Percentiles rank a stretch among this genome's conserved stretches.
Conservation (phyloP, 2,113 vertebrate genomes). For the Sterrhoptilus dennistouni region DNA sequence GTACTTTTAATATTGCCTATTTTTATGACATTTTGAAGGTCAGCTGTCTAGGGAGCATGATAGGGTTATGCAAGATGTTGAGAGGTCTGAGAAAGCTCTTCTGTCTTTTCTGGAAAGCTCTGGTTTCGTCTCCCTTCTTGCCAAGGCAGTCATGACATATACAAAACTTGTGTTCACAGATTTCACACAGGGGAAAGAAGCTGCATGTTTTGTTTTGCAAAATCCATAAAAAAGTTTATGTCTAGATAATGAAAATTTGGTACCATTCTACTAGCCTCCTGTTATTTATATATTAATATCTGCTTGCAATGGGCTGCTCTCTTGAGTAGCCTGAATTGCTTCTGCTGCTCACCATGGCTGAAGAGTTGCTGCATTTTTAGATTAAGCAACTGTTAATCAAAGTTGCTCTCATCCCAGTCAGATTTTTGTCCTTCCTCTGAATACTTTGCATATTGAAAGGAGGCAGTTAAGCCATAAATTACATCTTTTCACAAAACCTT, state of each 20-base stretch:
- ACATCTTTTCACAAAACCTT: neutral
- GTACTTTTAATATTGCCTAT: slow-evolving; percentile 12
- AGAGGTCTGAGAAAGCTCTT: slow-evolving; percentile 13
- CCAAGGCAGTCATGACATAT: neutral
- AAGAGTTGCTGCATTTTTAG: neutral
- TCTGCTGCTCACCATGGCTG: neutral
- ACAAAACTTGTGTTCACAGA: neutral
- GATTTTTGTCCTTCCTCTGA: neutral
- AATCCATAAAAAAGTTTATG: neutral
- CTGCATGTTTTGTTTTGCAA: neutral
- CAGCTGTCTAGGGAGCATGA: neutral
- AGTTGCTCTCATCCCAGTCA: neutral
- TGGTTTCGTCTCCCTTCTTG: neutral
- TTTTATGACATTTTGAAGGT: slow-evolving; percentile 41
- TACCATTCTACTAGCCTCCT: neutral
- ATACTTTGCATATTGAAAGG: neutral
- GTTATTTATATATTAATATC: neutral
- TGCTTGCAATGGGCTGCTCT: neutral
- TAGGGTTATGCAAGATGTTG: neutral
- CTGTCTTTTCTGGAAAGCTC: neutral
- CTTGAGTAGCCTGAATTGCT: neutral
- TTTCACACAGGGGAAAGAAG: neutral
- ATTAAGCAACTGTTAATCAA: neutral
- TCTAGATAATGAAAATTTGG: neutral
- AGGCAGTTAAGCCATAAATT: neutral